phyloP scores from a whole-genome alignment of 2,113 vertebrate species.

The Podarcis cretensis region DNA sequence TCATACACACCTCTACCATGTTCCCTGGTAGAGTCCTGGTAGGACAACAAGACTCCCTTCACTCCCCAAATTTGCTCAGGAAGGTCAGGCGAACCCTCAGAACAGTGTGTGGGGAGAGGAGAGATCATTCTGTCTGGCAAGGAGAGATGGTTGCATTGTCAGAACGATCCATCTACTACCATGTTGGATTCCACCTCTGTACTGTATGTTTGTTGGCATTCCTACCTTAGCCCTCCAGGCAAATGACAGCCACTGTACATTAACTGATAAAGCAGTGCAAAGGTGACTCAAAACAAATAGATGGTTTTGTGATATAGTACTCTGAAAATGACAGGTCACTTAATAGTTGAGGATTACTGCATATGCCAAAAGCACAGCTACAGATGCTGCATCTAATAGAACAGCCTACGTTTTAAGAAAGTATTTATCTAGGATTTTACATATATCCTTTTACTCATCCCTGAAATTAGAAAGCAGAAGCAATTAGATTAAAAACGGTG shows the following conservation, averaged over 20 bases:
- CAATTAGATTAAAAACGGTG: constrained; percentile 43
- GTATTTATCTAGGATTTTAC: constrained; percentile 35
- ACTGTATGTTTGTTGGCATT: not conserved
- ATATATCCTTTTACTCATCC: constrained; percentile 51
- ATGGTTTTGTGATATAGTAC: not conserved
- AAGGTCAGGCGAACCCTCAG: too few species aligned
- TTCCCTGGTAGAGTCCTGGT: too few species aligned
- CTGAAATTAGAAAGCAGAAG: constrained; percentile 51
- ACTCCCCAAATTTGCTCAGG: too few species aligned
- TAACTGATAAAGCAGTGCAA: constrained; percentile 20
- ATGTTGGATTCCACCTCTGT: too few species aligned
- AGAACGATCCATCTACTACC: too few species aligned
- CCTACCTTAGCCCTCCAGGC: not conserved
- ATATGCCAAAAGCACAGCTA: constrained; percentile 30
- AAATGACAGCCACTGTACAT: not conserved
- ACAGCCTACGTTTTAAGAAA: constrained; percentile 24
- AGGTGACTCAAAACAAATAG: not conserved
- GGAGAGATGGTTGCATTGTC: too few species aligned
- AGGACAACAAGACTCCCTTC: too few species aligned
- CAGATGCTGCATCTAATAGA: constrained; percentile 15
- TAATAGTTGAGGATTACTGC: not conserved
- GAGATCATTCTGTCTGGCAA: too few species aligned
- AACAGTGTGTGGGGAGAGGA: too few species aligned
- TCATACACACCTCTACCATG: too few species aligned
- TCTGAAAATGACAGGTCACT: not conserved